Base-by-base conservation (phyloP, 2,113 vertebrate genomes). In the Sarotherodon lohbergeri region DNA sequence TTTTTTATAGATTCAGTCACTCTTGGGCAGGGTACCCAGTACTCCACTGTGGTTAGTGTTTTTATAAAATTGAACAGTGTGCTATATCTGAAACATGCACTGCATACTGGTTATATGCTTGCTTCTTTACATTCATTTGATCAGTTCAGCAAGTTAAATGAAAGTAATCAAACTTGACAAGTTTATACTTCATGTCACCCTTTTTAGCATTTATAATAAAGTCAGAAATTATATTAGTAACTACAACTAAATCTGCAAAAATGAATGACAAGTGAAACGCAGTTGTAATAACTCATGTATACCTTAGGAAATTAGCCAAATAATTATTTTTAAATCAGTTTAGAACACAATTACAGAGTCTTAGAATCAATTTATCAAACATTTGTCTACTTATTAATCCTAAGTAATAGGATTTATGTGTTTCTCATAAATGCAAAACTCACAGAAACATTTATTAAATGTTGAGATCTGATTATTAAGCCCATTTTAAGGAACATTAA, bases 331-430 rank as follows among this genome's bases (percentile, higher is more conserved):
- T 9, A 43, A 46, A 0, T 76, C 41, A 76, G 22, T 27, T 76
- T 76, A 76, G 13, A 46, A 46, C 13, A 3, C 27, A 73, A 73
- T 0, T 17, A 27, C 8, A 46, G n/a, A 0, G 68, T 48, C 14
- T 76, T 29, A 2, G 17, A 11, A 43, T 27, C 3, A 46, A 17
- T 46, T 0, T 27, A 73, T 73, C 22, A 46, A 73, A 46, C 14
- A 43, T 71, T 71, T 16, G 1, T 27, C 68, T 73, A 13, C 36
- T 68, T 41, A 24, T 24, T 41, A 24, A 68, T 14, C 63, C 63
- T 22, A 22, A 66, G 34, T 3, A n/a, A 41, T 41, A 68, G n/a
- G 19, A 68, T 22, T 68, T 41, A 68, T 8, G 63, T 68, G 63
- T 68, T 41, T 43, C n/a, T 14, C 4, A 71, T 22, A 43, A 71